These are phyloP conservation scores for Hypanus sabinus DNA, from an alignment of 2,113 vertebrate genomes.

Conservation along the genomic window DNA sequence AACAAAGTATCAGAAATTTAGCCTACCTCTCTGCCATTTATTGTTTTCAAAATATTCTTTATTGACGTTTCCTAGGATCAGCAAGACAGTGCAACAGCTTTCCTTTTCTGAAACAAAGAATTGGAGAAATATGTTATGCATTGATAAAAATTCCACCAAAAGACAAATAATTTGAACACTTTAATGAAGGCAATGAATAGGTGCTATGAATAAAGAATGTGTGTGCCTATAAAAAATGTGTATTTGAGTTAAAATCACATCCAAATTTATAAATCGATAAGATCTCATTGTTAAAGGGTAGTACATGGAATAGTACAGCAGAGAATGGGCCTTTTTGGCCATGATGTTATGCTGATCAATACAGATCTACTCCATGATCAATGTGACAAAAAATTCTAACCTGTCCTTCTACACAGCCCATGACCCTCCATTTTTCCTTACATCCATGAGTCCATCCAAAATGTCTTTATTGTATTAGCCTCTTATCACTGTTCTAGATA, in stretches of 20 bases:
- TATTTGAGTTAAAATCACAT: not conserved
- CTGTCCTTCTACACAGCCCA: too few relatives aligned
- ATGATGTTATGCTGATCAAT: too few relatives aligned
- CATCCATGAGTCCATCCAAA: too few relatives aligned
- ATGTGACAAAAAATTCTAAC: too few relatives aligned
- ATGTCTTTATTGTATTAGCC: too few relatives aligned
- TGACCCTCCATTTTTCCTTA: too few relatives aligned
- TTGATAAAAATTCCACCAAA: not conserved
- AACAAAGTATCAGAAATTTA: not conserved
- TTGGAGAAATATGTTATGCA: not conserved
- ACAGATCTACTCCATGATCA: too few relatives aligned
- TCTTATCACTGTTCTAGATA: too few relatives aligned
- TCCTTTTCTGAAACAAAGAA: conserved; percentile 55
- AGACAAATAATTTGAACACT: not conserved
- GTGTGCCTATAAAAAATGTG: not conserved
- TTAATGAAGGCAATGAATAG: not conserved
- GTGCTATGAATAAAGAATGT: not conserved
- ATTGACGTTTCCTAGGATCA: conserved; percentile 71
- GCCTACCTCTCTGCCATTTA: conserved; percentile 60
- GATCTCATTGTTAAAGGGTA: not conserved
- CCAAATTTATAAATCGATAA: not conserved
- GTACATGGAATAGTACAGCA: too few relatives aligned
- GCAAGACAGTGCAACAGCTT: conserved; percentile 68
- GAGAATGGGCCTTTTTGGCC: too few relatives aligned
- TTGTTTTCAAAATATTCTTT: conserved; percentile 48